A percentile compares a stretch with the other conserved stretches of the same genome.
These are phyloP conservation scores for Microcebus murinus DNA, from an alignment of 2,113 vertebrate species.

Conservation along the genomic window DNA sequence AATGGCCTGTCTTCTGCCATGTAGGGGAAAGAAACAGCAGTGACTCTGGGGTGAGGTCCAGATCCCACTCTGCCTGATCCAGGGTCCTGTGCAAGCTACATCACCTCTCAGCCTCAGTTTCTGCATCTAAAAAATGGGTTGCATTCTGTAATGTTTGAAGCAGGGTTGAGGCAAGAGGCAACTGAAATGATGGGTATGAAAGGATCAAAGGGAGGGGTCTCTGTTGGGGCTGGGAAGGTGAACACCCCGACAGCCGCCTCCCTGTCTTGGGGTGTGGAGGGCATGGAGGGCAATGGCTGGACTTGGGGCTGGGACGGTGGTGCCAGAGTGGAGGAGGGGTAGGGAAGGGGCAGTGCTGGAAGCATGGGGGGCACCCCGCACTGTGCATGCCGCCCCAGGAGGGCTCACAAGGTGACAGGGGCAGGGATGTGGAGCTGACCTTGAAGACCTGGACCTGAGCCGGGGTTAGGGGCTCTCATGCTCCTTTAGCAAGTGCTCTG, in stretches of 20 bases:
- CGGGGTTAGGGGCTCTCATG: too few species aligned
- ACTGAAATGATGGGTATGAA: not conserved
- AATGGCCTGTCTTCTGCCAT: not conserved
- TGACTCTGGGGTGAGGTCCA: not conserved
- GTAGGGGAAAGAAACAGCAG: not conserved
- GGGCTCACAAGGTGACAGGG: rapidly evolving
- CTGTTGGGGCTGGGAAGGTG: not conserved
- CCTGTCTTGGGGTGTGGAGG: not conserved
- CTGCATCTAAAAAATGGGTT: not conserved
- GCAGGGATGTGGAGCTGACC: not conserved
- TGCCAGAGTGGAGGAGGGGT: not conserved
- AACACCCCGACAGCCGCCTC: rapidly evolving
- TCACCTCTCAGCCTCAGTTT: not conserved
- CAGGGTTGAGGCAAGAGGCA: not conserved
- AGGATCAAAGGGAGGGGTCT: too few species aligned
- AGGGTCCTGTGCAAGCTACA: not conserved
- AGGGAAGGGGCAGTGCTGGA: too few species aligned
- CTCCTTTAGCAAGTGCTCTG: not conserved
- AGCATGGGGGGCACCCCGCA: too few species aligned
- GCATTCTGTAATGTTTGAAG: not conserved
- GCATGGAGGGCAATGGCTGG: not conserved
- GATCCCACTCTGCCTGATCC: too few species aligned
- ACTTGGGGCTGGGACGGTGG: not conserved
- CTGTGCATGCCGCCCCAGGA: not conserved
- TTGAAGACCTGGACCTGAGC: rapidly evolving